These are phyloP conservation scores for Gopherus flavomarginatus DNA, from an alignment of 2,113 vertebrate genomes.

Conservation along the genomic window DNA sequence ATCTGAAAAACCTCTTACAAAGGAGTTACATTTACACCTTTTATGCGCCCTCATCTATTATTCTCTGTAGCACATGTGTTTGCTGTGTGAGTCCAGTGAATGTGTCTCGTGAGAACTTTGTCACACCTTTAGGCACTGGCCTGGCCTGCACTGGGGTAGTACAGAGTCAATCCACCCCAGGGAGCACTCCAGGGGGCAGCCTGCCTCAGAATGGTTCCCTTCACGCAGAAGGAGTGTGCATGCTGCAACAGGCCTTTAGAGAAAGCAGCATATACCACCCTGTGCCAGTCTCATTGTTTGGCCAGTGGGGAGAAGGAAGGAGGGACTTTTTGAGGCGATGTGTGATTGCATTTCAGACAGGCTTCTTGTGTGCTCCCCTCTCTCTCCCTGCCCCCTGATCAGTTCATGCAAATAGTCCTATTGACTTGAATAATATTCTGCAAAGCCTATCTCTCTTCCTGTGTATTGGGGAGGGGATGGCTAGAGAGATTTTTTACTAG, in stretches of 20 bases:
- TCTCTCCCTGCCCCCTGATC: not conserved
- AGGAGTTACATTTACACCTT: not conserved
- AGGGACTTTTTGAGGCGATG: not conserved
- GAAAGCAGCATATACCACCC: not conserved
- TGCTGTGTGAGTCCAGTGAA: not conserved
- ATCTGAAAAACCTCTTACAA: not conserved
- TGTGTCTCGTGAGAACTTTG: not conserved
- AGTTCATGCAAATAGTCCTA: not conserved
- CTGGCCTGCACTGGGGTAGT: not conserved
- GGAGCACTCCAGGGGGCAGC: not conserved
- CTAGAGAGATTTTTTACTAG: not conserved
- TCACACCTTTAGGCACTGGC: not conserved
- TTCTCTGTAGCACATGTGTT: not conserved
- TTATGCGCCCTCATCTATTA: not conserved
- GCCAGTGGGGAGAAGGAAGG: not conserved
- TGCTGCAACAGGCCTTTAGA: not conserved
- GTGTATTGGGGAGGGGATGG: not conserved
- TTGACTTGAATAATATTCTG: not conserved
- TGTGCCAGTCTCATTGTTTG: not conserved
- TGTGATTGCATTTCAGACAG: not conserved
- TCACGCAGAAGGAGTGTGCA: not conserved
- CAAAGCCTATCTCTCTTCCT: not conserved
- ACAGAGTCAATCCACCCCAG: not conserved
- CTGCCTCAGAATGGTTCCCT: not conserved
- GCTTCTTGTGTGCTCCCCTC: not conserved